These are phyloP conservation scores for Ornithoptera alexandrae DNA, from an alignment of 2,888 invertebrate species.

Conservation along the genomic window DNA sequence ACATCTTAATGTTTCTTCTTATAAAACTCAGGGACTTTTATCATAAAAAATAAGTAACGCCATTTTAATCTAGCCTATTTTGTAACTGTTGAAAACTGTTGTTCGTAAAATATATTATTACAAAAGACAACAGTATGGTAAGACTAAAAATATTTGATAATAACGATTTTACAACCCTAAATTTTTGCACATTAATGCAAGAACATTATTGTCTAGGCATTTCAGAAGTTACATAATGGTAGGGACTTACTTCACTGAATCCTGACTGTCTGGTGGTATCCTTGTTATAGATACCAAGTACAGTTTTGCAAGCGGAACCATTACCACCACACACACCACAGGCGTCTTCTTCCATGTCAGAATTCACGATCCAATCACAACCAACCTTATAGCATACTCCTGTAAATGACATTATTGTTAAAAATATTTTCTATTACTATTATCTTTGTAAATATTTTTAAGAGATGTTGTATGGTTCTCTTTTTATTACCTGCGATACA, in stretches of 20 bases:
- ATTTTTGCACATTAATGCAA: too few relatives aligned
- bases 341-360: conserved; percentile 87
- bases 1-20: too few relatives aligned
- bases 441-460: background rate
- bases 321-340: conserved; percentile 93
- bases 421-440: background rate
- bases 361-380: conserved; percentile 94
- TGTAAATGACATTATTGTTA: conserved; percentile 33
- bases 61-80: too few relatives aligned
- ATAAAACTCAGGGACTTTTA: too few relatives aligned
- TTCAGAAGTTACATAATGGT: background rate
- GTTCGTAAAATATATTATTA: too few relatives aligned
- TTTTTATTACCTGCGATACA: conserved; percentile 82
- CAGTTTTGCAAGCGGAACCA: conserved; percentile 88
- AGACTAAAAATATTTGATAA: too few relatives aligned
- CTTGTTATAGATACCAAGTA: conserved; percentile 86
- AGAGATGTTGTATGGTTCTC: background rate
- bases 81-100: too few relatives aligned
- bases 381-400: conserved; percentile 88
- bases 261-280: conserved; percentile 78
- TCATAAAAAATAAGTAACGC: too few relatives aligned
- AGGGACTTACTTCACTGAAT: conserved; percentile 72
- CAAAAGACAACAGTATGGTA: too few relatives aligned
- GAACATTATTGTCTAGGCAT: background rate
- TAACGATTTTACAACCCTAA: too few relatives aligned